Conservation (phyloP, 2,113 vertebrate species). For the Albula goreensis region DNA sequence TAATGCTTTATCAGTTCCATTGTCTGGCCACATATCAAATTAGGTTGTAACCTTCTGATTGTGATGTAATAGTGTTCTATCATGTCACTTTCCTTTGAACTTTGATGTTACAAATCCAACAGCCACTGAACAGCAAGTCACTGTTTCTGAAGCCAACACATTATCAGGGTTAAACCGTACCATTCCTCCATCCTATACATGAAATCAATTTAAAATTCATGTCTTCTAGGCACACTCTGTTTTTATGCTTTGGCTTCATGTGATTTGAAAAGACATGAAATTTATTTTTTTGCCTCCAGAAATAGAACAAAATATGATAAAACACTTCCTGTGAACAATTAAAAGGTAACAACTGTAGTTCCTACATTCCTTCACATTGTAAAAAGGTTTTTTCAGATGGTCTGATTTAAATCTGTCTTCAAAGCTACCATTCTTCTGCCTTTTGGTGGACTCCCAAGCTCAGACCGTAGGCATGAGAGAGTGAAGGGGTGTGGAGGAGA, state of each 20-base stretch:
- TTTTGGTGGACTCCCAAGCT: neutral
- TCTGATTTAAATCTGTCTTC: too few relatives aligned
- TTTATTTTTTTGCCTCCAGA: neutral
- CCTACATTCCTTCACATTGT: neutral
- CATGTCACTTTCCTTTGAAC: neutral
- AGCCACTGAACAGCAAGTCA: neutral
- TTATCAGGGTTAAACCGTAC: neutral
- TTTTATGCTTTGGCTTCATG: neutral
- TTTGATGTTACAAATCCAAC: neutral
- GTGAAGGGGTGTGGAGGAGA: too few relatives aligned
- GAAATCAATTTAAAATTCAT: neutral
- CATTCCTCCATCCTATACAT: neutral
- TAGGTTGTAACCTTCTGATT: neutral
- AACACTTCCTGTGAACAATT: neutral
- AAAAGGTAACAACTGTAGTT: neutral
- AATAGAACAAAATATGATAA: neutral
- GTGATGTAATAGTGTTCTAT: constrained; percentile 2
- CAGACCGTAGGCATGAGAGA: too few relatives aligned
- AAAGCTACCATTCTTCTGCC: neutral
- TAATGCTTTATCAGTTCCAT: neutral
- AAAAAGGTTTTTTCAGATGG: neutral
- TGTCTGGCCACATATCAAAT: neutral
- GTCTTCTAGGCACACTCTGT: neutral
- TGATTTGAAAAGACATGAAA: neutral
- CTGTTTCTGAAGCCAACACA: neutral